Base-by-base conservation (phyloP, 2,888 invertebrate genomes). In the Atrina japonica region DNA sequence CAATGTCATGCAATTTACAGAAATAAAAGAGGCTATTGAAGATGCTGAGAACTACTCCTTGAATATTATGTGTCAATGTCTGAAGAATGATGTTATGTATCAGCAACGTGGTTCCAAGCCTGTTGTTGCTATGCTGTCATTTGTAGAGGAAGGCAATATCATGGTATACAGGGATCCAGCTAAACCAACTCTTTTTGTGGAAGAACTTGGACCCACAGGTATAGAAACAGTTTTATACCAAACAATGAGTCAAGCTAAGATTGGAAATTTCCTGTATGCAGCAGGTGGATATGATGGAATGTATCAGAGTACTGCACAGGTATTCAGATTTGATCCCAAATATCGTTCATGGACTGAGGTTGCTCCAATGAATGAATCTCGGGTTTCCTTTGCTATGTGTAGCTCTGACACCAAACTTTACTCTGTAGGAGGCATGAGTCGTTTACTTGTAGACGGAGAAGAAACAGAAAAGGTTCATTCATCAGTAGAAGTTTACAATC, bases 211-310 rank as follows among this genome's bases (percentile, higher is more conserved):
- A 41, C 81, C 78, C 5, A 71, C 77, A n/a, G 86, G 82, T 21
- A 35, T 88, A 25, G 77, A 81, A 18, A 77, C 77, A 16, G 63
- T 61, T 11, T 82, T 86, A 18, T 86, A 89, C 66, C 85, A 86
- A 43, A 85, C 85, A 23, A 77, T 86, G 27, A 80, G 81, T 52
- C 83, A 84, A 49, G 81, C 85, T 2, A 78, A 75, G 5, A 67
- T 89, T 14, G 90, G 90, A 0, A 88, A 89, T 78, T 90, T 88
- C 72, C 69, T 89, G 70, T 90, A 87, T 70, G 82, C 86, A 3
- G 83, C 83, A 11, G 90, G 90, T 2, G 90, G 90, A 11, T 90
- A 90, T 71, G 83, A 85, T 56, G 69, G 75, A 0, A 76, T 77
- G 2, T 86, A 81, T 23, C 80, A 74, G 35, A 87, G 85, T 67